Conservation (phyloP, 2,113 vertebrate genomes). For the Lasiurus cinereus region DNA sequence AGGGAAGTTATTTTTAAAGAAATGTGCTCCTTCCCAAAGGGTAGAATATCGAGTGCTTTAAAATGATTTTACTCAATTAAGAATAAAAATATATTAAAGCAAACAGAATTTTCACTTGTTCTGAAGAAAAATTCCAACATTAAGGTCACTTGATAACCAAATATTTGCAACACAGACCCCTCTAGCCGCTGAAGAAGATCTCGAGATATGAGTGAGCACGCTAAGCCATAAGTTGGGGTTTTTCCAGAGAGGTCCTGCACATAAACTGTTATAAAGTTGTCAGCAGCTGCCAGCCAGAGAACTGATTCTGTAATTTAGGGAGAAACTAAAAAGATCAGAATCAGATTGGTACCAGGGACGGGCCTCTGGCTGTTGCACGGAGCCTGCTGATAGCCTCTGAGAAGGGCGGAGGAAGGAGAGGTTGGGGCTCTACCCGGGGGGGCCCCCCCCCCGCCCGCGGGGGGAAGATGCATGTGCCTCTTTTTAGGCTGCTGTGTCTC, state of each 20-base stretch:
- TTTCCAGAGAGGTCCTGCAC: slow-evolving; percentile 71
- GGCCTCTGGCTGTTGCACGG: slow-evolving; percentile 68
- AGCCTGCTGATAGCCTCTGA: slow-evolving; percentile 66
- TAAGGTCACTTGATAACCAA: slow-evolving; percentile 63
- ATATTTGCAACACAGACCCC: slow-evolving; percentile 43
- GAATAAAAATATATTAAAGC: slow-evolving; percentile 35
- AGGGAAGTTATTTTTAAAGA: slow-evolving; percentile 10
- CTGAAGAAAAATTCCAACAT: slow-evolving; percentile 16
- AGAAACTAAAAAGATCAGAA: slow-evolving; percentile 81
- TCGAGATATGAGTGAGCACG: slow-evolving; percentile 67
- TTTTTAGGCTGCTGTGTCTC: neutral
- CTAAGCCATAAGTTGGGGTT: slow-evolving; percentile 76
- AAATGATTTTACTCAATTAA: neutral
- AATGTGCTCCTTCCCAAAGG: neutral
- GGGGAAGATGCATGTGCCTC: slow-evolving; percentile 17
- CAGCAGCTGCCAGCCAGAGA: slow-evolving; percentile 76
- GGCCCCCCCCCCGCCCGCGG: neutral
- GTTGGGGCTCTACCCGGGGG: too few species aligned
- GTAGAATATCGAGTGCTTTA: neutral
- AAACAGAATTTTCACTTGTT: slow-evolving; percentile 33
- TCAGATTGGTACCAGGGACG: slow-evolving; percentile 70
- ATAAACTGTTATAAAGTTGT: slow-evolving; percentile 82
- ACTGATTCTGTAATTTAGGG: slow-evolving; percentile 81
- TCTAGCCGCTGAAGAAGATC: slow-evolving; percentile 13
- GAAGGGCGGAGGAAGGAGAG: slow-evolving; percentile 53